Evolutionary conservation across 2,888 invertebrate genomes (phyloP), one percentile per base, ranked within the genome.

Genomic region (Belgica antarctica): DNA sequence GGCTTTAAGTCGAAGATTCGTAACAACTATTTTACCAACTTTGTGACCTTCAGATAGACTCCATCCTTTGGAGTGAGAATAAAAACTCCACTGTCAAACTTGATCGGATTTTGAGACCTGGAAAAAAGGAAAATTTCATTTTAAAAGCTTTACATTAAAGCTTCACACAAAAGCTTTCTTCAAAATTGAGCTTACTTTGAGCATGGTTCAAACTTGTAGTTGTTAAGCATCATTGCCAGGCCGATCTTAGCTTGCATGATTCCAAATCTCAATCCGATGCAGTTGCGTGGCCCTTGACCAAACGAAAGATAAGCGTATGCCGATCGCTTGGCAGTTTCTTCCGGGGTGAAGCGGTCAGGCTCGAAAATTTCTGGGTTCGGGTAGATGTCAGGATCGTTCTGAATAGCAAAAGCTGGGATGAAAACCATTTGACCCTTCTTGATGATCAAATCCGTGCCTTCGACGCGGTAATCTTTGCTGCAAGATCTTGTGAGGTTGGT

Each of bases 161-260:
- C n/a, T n/a, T n/a, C n/a, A n/a, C n/a, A n/a, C n/a, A n/a, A n/a
- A n/a, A n/a, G n/a, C n/a, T n/a, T n/a, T n/a, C n/a, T n/a, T n/a
- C n/a, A n/a, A n/a, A n/a, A n/a, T 41, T 41, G 3, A 52, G 8
- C 19, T 4, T 22, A 52, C 28, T 61, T 70, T 15, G 25, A 15
- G n/a, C 61, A 70, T 2, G 25, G 5, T 15, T 70, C 70, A 61
- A 70, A 61, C n/a, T 70, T 70, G 17, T 61, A 70, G 15, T 70
- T 71, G 10, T 72, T 72, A 57, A 73, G 19, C 19, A 73, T 25
- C 19, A 71, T 62, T 0, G 73, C 73, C 4, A 74, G 68, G 1
- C 73, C 74, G 19, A 73, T 57, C 70, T 73, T 73, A 1, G 73
- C 70, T 71, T 74, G 72, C 72, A 74, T 72, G 17, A 73, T 22